Conservation (phyloP, 2,113 vertebrate species). For the Opisthocomus hoazin region DNA sequence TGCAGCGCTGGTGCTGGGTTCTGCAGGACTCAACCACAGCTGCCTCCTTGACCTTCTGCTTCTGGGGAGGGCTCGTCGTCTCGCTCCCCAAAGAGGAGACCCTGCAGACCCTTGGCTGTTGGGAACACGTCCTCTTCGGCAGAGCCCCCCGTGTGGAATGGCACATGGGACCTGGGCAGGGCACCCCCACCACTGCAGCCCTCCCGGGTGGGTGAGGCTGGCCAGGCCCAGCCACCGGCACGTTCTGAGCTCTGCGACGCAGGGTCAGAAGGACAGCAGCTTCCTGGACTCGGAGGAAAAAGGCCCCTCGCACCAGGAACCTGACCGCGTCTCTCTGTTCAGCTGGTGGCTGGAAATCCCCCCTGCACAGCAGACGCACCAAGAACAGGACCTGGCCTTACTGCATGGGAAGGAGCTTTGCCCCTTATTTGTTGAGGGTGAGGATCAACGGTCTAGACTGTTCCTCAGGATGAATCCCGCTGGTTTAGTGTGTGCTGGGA, state of each 20-base stretch:
- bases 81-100: fast-evolving
- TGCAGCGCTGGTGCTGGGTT: fast-evolving
- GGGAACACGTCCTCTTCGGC: fast-evolving
- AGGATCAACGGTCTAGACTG: background rate
- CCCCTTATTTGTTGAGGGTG: background rate
- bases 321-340: fast-evolving
- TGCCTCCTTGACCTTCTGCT: background rate
- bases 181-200: background rate
- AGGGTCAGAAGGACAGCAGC: background rate
- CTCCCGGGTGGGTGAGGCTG: fast-evolving
- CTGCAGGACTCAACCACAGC: background rate
- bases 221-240: background rate
- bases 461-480: fast-evolving
- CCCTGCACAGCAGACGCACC: background rate
- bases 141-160: fast-evolving
- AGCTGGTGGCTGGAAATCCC: background rate
- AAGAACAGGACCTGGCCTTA: background rate
- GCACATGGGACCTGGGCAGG: background rate
- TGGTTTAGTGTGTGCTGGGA: background rate
- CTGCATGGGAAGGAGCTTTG: background rate
- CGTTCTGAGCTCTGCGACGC: fast-evolving
- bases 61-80: fast-evolving
- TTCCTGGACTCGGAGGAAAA: background rate
- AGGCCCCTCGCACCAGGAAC: background rate
- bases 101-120: fast-evolving